Evolutionary conservation across 2,113 vertebrate species (phyloP).

Genomic region (Coptodon rendalli): DNA sequence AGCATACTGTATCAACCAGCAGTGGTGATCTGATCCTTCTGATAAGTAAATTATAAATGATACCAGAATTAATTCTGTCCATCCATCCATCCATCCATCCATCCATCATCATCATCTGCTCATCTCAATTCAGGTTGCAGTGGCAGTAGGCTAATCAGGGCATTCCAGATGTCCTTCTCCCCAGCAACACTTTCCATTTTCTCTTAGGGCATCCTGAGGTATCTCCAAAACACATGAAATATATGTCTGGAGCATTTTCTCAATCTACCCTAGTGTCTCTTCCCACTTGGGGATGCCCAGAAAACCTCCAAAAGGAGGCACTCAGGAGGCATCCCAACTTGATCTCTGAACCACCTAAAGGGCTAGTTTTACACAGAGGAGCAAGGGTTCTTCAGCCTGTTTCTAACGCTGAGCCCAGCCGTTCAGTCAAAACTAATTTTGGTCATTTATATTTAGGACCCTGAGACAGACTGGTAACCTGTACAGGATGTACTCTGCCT

Average conservation of each 20-base stretch:
- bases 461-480: not conserved
- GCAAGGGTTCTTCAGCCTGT: not conserved
- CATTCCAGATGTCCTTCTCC: not conserved
- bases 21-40: not conserved
- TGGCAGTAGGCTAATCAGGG: not conserved
- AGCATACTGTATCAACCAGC: not conserved
- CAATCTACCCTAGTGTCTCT: not conserved
- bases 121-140: not conserved
- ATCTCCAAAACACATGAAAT: not conserved
- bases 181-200: not conserved
- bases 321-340: not conserved
- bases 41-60: not conserved
- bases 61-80: not conserved
- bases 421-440: not conserved
- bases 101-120: not conserved
- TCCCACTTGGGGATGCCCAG: not conserved
- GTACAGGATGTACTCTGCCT: not conserved
- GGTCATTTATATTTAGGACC: not conserved
- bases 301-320: not conserved
- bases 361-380: not conserved
- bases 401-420: accelerated
- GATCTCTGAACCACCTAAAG: not conserved
- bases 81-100: not conserved
- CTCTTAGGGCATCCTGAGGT: not conserved
- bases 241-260: not conserved